Evolutionary conservation across 2,888 invertebrate species (phyloP).

Genomic region (Drosophila imparisetae): DNA sequence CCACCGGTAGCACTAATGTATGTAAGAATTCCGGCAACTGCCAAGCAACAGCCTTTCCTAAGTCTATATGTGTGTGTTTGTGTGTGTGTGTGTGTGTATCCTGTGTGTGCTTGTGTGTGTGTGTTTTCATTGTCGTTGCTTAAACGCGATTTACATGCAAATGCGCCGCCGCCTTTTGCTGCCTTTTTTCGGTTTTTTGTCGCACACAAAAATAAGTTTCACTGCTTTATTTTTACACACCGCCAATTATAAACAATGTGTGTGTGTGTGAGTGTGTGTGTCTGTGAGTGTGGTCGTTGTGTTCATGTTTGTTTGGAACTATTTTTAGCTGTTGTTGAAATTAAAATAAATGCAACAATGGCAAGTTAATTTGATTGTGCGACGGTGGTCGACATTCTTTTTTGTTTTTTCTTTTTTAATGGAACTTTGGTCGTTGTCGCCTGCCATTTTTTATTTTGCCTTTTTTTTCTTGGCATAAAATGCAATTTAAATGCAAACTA

Average conservation of each 20-base stretch:
- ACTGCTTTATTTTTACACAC: constrained; percentile 74
- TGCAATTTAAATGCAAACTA: constrained; percentile 76
- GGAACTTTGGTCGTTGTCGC: constrained; percentile 44
- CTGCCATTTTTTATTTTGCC: constrained; percentile 17
- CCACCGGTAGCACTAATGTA: constrained; percentile 61
- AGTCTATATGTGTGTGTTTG: constrained; percentile 20
- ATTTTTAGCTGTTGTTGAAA: constrained; percentile 75
- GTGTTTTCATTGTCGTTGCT: constrained; percentile 61
- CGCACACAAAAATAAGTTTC: constrained; percentile 69
- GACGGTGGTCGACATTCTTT: constrained; percentile 33
- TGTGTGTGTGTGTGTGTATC: constrained; percentile 1
- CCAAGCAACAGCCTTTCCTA: constrained; percentile 58
- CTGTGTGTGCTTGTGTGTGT: constrained; percentile 16
- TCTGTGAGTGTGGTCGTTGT: constrained; percentile 26
- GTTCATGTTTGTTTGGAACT: constrained; percentile 57
- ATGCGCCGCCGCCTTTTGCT: constrained; percentile 61
- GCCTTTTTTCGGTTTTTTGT: constrained; percentile 49
- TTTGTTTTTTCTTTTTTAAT: constrained; percentile 41
- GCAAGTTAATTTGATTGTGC: constrained; percentile 73
- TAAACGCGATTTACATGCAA: constrained; percentile 76
- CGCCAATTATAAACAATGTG: constrained; percentile 74
- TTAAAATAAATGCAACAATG: constrained; percentile 76
- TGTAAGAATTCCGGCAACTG: constrained; percentile 77
- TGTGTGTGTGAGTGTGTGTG: constrained; percentile 26
- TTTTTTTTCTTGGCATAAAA: constrained; percentile 31